Evolutionary conservation across 2,888 invertebrate species (phyloP).

Genomic region (Nomada flava): DNA sequence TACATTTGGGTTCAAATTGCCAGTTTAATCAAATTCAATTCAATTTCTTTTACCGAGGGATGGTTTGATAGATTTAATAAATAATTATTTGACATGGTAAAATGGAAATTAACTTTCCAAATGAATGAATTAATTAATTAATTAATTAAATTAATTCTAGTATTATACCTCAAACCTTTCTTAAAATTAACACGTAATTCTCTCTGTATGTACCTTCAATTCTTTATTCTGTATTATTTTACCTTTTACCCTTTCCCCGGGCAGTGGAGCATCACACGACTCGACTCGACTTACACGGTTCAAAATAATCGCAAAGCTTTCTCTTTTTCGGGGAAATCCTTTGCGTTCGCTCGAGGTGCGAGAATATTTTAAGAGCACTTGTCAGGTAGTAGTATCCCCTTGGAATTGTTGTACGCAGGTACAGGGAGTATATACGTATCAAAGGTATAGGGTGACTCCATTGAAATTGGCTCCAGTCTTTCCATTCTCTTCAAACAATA

Average conservation of each 20-base stretch:
- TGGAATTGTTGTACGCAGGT: constrained; percentile 14
- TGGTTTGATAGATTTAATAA: no score
- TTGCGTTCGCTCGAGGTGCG: constrained; percentile 21
- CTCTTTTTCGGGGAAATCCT: constrained; percentile 12
- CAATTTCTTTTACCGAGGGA: no score
- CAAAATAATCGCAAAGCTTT: constrained; percentile 10
- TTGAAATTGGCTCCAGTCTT: background rate
- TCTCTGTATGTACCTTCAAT: no score
- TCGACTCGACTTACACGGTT: background rate
- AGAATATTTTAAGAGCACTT: constrained; percentile 6
- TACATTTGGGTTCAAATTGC: background rate
- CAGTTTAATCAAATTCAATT: background rate
- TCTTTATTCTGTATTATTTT: background rate
- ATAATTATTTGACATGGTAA: no score
- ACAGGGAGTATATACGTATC: background rate
- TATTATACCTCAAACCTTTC: no score
- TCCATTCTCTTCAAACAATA: background rate
- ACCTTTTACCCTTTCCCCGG: background rate
- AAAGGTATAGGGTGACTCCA: background rate
- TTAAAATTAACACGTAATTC: no score
- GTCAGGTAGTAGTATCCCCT: background rate
- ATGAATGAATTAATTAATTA: no score
- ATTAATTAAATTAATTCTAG: no score
- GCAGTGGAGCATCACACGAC: background rate
- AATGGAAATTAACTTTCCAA: no score